Base-by-base conservation (phyloP, 2,888 invertebrate species). In the Scelioninae gen. 1 region DNA sequence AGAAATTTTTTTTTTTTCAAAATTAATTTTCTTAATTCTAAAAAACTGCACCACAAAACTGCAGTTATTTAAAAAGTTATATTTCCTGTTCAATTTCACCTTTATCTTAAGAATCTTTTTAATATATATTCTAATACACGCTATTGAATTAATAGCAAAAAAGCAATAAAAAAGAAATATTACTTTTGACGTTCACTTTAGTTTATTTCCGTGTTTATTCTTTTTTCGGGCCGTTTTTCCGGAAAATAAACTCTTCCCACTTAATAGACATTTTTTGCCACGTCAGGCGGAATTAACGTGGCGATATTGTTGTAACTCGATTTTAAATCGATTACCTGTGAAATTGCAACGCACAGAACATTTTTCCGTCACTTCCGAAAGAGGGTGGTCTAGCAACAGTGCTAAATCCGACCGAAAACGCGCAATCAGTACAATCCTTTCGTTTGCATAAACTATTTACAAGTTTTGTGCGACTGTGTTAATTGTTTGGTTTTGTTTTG, bases 401-500 rank as follows among this genome's bases (percentile, higher is more conserved):
- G n/a, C n/a, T n/a, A 8, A 3, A 45, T 5, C 45, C 32, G 13
- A 3, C n/a, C 32, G 13, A 55, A 55, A 13, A 5, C 34, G 5
- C 32, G 31, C 32, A 13, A 55, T 55, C n/a, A 7, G 13, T 43
- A 23, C 29, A 40, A 40, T 63, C 34, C 16, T 66, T 23, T 65
- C 38, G 23, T 47, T 58, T 47, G 15, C 45, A 13, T 53, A 62
- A 58, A 71, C 47, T 58, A 40, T 71, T 71, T 58, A n/a, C n/a
- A n/a, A n/a, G n/a, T n/a, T n/a, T n/a, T 60, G 32, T 8, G 5
- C 29, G 10, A 53, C 43, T 16, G 53, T 74, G 5, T 9, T 65
- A 65, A 63, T 47, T 74, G 34, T 40, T 75, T 56, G 16, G 8
- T 45, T 75, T 65, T 65, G 34, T 75, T 68, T 65, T 76, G 66